Evolutionary conservation across 2,113 vertebrate species (phyloP).

Genomic region (Leptocoma aspasia): DNA sequence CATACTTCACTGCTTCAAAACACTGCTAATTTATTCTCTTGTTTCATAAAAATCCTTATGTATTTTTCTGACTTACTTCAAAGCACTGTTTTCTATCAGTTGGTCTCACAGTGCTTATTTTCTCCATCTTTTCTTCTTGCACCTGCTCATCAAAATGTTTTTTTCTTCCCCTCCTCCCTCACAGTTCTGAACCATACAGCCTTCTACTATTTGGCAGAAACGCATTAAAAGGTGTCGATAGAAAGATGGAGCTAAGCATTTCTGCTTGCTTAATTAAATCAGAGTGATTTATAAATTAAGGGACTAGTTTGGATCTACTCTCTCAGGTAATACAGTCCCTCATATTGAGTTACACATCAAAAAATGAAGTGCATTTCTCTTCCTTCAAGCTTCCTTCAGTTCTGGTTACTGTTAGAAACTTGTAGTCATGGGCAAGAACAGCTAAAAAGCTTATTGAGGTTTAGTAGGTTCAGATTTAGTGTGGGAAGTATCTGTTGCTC

Average conservation of each 20-base stretch:
- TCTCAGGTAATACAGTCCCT: neutral
- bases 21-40: slow-evolving; percentile 41
- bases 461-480: neutral
- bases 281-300: neutral
- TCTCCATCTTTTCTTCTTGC: slow-evolving; percentile 27
- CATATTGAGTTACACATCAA: neutral
- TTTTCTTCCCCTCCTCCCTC: neutral
- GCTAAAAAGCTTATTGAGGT: neutral
- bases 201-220: neutral
- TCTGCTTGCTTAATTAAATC: neutral
- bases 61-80: slow-evolving; percentile 33
- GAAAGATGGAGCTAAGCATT: neutral
- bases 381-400: neutral
- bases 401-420: neutral
- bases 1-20: slow-evolving; percentile 29
- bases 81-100: slow-evolving; percentile 11
- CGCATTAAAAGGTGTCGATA: neutral
- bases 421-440: neutral
- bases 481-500: neutral
- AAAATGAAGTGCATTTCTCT: neutral
- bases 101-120: slow-evolving; percentile 8
- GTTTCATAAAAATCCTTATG: neutral
- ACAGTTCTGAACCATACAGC: neutral
- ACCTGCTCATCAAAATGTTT: slow-evolving; percentile 24
- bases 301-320: neutral